Base-by-base conservation (phyloP, 2,113 vertebrate genomes). In the Phocoena phocoena region DNA sequence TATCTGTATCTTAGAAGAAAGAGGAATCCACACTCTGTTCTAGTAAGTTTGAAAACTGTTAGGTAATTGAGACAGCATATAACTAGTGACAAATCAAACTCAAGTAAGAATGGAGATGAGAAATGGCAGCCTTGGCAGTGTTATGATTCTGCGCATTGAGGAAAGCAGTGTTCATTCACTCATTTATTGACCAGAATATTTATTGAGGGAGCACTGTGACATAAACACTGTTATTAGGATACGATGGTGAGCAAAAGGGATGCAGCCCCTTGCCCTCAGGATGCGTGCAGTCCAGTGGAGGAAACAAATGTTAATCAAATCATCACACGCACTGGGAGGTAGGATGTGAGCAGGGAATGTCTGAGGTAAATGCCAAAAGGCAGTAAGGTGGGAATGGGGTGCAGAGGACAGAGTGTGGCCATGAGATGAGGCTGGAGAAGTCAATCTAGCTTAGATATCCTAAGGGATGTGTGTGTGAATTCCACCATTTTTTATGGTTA, bases 21-120 rank as follows among this genome's bases (percentile, higher is more conserved):
- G 58, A 85, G 65, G 67, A 86, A 86, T 96, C 28, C 41, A 68
- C 20, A 81, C 1, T 85, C 31, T 84, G 4, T 36, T 58, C n/a
- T 94, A 73, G 8, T 80, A 90, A 70, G 62, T 93, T 91, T 91
- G 47, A 96, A 83, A 62, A 68, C 67, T 67, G 14, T 62, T 31
- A 80, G 58, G n/a, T 84, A 76, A 47, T 93, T 91, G 77, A 88
- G 62, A 77, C 18, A 71, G 36, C 88, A 88, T 88, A 80, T 80
- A 68, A 62, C 44, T 73, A 74, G 38, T 68, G 20, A 88, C 63
- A 80, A 62, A 62, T 77, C 65, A 96, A 95, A 41, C 31, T 85
- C 50, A 94, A 90, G 82, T 77, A 95, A 92, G 65, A 94, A 31
- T 80, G 6, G 65, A 68, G 73, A 94, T 33, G 71, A 85, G 44